These are phyloP conservation scores for Parnassius orleans DNA, from an alignment of 2,888 invertebrate genomes.

Conservation along the genomic window DNA sequence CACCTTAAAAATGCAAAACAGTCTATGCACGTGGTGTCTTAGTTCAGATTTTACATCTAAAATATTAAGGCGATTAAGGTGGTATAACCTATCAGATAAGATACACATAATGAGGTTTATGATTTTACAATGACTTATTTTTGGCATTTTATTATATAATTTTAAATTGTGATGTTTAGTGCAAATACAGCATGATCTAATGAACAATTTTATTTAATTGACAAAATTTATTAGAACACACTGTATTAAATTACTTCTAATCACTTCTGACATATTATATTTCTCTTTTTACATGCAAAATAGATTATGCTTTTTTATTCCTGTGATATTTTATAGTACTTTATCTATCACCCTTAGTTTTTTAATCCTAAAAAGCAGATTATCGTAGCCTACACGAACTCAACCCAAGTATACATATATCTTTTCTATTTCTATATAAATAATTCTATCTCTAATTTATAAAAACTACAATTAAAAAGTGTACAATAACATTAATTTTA, in stretches of 20 bases:
- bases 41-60: conserved; percentile 53
- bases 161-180: conserved; percentile 54
- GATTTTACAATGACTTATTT: conserved; percentile 59
- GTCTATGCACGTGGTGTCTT: conserved; percentile 72
- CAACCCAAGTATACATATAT: conserved; percentile 61
- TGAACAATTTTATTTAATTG: conserved; percentile 32
- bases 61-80: conserved; percentile 64
- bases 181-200: conserved; percentile 32
- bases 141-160: conserved; percentile 58
- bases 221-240: conserved; percentile 31
- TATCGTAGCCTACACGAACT: conserved; percentile 61
- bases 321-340: conserved; percentile 46
- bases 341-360: conserved; percentile 57
- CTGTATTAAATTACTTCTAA: conserved; percentile 29
- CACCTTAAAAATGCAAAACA: conserved; percentile 74
- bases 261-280: conserved; percentile 10
- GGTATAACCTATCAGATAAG: conserved; percentile 49
- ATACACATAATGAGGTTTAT: conserved; percentile 70
- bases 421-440: conserved; percentile 68
- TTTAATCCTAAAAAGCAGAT: conserved; percentile 62
- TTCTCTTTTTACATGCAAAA: conserved; percentile 35
- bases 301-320: conserved; percentile 71
- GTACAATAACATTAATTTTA: conserved; percentile 73
- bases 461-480: conserved; percentile 74
- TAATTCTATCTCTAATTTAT: conserved; percentile 70